Conservation (phyloP, 2,113 vertebrate species). For the Apeltes quadracus region DNA sequence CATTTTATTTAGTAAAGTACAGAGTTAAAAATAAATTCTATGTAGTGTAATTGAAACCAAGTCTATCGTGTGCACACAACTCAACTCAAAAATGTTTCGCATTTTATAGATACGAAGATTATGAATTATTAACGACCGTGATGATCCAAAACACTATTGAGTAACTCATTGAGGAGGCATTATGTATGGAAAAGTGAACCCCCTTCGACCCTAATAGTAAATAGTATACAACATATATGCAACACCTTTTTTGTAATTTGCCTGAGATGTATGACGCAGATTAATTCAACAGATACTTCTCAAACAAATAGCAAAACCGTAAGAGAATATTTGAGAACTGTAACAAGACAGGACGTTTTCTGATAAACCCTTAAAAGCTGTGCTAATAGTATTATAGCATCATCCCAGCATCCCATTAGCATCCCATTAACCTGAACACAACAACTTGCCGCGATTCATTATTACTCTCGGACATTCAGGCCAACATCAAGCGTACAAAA, state of each 20-base stretch:
- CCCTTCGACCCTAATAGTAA: no score
- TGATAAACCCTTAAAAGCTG: background rate
- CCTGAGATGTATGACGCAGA: background rate
- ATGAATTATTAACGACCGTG: background rate
- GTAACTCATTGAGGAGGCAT: background rate
- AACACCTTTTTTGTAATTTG: background rate
- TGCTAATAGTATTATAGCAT: conserved; percentile 2
- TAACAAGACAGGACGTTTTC: background rate
- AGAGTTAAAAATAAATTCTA: background rate
- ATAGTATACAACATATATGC: no score
- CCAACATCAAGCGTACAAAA: conserved; percentile 2
- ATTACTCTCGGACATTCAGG: conserved; percentile 1
- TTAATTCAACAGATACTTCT: background rate
- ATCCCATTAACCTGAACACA: background rate
- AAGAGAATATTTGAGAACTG: background rate
- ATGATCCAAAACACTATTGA: background rate
- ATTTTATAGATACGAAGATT: background rate
- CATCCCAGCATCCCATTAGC: no score
- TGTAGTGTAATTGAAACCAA: background rate
- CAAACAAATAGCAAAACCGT: background rate
- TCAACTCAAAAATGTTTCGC: background rate
- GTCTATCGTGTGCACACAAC: background rate
- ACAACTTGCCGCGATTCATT: conserved; percentile 12
- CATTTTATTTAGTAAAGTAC: background rate
- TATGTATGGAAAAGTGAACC: background rate